These are phyloP conservation scores for Felis chaus DNA, from an alignment of 2,113 vertebrate species.

Conservation along the genomic window DNA sequence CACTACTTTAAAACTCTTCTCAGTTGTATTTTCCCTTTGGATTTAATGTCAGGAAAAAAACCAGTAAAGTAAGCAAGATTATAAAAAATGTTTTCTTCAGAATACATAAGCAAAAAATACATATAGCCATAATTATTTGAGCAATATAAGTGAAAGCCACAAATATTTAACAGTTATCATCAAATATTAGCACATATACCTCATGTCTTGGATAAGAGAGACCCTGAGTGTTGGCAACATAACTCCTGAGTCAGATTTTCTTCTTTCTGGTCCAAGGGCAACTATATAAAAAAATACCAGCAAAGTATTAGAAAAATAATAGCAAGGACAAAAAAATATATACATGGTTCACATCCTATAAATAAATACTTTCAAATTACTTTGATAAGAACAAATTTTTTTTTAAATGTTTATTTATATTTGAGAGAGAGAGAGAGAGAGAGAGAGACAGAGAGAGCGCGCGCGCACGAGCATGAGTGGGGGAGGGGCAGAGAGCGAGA, in stretches of 20 bases:
- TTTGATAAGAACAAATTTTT: constrained; percentile 48
- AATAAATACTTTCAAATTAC: constrained; percentile 27
- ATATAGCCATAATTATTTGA: neutral
- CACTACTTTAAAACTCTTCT: constrained; percentile 26
- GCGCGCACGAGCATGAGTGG: no score
- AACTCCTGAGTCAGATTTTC: constrained; percentile 88
- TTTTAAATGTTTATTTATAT: no score
- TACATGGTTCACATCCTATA: neutral
- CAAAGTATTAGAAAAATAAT: constrained; percentile 59
- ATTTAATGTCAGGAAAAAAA: constrained; percentile 25
- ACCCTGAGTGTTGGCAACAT: constrained; percentile 87
- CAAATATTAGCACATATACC: constrained; percentile 83
- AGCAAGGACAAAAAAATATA: neutral
- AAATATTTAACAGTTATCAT: neutral
- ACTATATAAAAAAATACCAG: constrained; percentile 80
- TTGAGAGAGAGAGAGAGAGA: no score
- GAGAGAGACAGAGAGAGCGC: no score
- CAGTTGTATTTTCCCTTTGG: neutral
- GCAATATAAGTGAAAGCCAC: neutral
- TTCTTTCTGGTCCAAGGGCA: constrained; percentile 87
- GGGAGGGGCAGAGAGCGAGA: no score
- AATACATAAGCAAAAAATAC: constrained; percentile 32
- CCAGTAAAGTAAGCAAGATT: neutral
- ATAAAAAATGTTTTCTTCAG: constrained; percentile 15
- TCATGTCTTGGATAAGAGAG: constrained; percentile 96